Conservation (phyloP, 2,888 invertebrate species). For the Pammene fasciana region DNA sequence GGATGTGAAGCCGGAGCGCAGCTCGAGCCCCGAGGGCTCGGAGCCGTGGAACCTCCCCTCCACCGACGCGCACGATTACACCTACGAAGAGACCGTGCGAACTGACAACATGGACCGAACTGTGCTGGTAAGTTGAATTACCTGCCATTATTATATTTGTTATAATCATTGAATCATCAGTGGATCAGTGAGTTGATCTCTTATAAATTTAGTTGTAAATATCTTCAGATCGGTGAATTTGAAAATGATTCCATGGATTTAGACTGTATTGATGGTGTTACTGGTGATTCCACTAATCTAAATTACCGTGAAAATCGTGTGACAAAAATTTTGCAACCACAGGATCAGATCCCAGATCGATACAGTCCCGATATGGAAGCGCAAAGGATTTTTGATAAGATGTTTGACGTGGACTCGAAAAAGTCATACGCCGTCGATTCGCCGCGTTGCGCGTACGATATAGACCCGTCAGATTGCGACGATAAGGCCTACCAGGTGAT, state of each 20-base stretch:
- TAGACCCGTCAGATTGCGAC: conserved; percentile 79
- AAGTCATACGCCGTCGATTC: conserved; percentile 75
- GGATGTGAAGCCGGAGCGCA: conserved; percentile 66
- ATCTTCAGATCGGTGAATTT: background rate
- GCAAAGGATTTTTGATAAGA: conserved; percentile 83
- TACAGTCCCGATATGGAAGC: conserved; percentile 84
- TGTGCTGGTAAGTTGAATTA: conserved; percentile 70
- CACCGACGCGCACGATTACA: conserved; percentile 68
- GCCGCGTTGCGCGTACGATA: conserved; percentile 80
- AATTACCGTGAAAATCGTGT: conserved; percentile 43
- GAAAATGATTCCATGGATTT: background rate
- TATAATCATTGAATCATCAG: conserved; percentile 40
- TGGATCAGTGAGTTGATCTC: background rate
- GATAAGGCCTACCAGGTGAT: conserved; percentile 81
- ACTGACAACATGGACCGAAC: conserved; percentile 74
- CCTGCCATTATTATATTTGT: conserved; percentile 12
- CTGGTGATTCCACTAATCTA: conserved; percentile 47
- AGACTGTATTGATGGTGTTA: conserved; percentile 9
- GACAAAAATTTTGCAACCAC: conserved; percentile 74
- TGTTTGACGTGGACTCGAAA: conserved; percentile 82
- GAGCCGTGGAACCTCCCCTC: conserved; percentile 73
- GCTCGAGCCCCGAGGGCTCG: conserved; percentile 71
- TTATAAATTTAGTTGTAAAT: too few species aligned
- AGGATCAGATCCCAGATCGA: conserved; percentile 81
- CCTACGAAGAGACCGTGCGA: conserved; percentile 74